Evolutionary conservation across 2,888 invertebrate species (phyloP), one percentile per base, ranked within the genome.

Genomic region (Micoletzkya japonica): DNA sequence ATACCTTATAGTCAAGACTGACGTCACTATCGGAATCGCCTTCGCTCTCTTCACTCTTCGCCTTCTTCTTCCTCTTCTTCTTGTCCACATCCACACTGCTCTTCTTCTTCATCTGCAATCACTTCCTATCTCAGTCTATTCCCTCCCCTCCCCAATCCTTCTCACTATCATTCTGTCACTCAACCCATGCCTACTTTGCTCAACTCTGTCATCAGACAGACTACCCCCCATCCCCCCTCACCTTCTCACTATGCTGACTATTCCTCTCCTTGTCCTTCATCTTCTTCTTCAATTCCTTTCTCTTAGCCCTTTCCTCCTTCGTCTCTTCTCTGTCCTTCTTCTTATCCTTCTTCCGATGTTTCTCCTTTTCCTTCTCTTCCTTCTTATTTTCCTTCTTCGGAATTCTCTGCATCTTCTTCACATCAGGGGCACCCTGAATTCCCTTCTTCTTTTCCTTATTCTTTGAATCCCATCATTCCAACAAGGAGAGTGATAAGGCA

Each of bases 31-130:
- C 66, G 20, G 50, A 20, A 54, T 17, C 28, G 24, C 32, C 52
- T 26, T 52, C 66, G 26, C 26, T 28, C 7, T 66, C 66, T 32
- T 30, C 32, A 6, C n/a, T 63, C 28, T 44, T 1, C 34, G 34
- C 32, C 28, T 63, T 44, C 66, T 66, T 52, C 36, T 66, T 52
- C 52, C 54, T 52, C 54, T 66, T 66, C 66, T 66, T 66, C 52
- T 50, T 14, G 4, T 36, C 54, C 1, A 36, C 52, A n/a, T 66
- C 54, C 24, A 66, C 28, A 54, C 52, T 66, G n/a, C n/a, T n/a
- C n/a, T n/a, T n/a, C 28, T 66, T 66, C 36, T 37, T 54, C 66
- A 52, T 54, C 37, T 30, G 34, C 39, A 37, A 57, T 26, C 6
- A 61, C 28, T 61, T 26, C n/a, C 4, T 37, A 10, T n/a, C n/a